Base-by-base conservation (phyloP, 2,888 invertebrate species). In the Caradrina clavipalpis region DNA sequence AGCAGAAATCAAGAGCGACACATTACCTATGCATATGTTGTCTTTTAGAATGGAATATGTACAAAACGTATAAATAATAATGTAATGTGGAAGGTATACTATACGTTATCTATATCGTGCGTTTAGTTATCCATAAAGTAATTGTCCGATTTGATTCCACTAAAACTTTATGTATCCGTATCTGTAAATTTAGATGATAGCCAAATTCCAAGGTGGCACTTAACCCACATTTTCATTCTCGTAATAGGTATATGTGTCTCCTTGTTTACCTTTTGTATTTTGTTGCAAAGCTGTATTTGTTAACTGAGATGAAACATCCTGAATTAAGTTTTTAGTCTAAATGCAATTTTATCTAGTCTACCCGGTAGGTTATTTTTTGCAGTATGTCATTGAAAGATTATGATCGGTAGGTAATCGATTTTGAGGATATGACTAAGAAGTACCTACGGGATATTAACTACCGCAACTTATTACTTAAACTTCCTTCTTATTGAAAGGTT, bases 341-440 rank as follows among this genome's bases (percentile, higher is more conserved):
- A 17, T 45, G 22, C 6, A 2, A 55, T 19, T 19, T 42, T 0
- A 6, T 39, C n/a, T 42, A 54, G 1, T 19, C 19, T 56, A 42
- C 11, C 11, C 7, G 19, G 15, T n/a, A 17, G 0, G 15, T 42
- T 55, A 2, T 26, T 68, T 69, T 56, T 4, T 10, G 2, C 8
- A 7, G 31, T 4, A 22, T 55, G 61, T 22, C 49, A 26, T 57
- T 73, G 6, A 13, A 22, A n/a, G 13, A 50, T 73, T 49, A 50
- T 11, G 54, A 50, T 31, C 47, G 0, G 13, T 17, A 45, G 45
- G 17, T 45, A 45, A 45, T 11, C 0, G 2, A 49, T 49, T 74
- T 31, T 17, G 8, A 71, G 81, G 77, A 80, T 57, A 73, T 81
- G 73, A 83, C 71, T 74, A 67, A 80, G 17, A 53, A 21, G 1